Conservation (phyloP, 1,140 invertebrate species). For the Pinna nobilis region DNA sequence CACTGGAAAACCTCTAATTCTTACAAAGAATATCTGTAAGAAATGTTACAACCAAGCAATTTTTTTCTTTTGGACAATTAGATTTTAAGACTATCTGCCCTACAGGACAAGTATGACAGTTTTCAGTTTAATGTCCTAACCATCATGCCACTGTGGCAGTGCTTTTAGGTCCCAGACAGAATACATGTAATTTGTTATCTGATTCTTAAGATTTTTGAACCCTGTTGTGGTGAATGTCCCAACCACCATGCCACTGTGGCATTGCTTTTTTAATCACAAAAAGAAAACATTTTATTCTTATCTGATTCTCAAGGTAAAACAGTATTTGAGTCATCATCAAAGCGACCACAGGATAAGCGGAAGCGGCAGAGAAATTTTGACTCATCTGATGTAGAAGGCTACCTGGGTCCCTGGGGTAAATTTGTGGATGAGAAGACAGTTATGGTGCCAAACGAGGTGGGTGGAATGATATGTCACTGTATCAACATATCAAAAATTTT, state of each 20-base stretch:
- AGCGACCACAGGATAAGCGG: conserved; percentile 83
- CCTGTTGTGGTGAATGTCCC: background rate
- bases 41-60: too few relatives aligned
- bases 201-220: background rate
- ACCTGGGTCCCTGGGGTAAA: conserved; percentile 97
- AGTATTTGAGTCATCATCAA: conserved; percentile 90
- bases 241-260: background rate
- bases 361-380: conserved; percentile 94
- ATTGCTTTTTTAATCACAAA: background rate
- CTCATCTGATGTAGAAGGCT: conserved; percentile 94
- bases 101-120: too few relatives aligned
- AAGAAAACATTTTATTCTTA: too few relatives aligned
- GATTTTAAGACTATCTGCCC: too few relatives aligned
- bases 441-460: conserved; percentile 87
- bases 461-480: background rate
- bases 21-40: too few relatives aligned
- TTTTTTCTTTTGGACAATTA: too few relatives aligned
- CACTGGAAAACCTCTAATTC: too few relatives aligned
- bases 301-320: conserved; percentile 78
- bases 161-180: too few relatives aligned
- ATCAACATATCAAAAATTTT: too few relatives aligned
- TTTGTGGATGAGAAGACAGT: conserved; percentile 93
- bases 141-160: too few relatives aligned
- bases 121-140: too few relatives aligned
- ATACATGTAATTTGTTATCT: too few relatives aligned